Percentiles rank a stretch among this genome's conserved stretches.
These are phyloP conservation scores for Knipowitschia caucasica DNA, from an alignment of 2,797 vertebrate genomes.

Conservation along the genomic window DNA sequence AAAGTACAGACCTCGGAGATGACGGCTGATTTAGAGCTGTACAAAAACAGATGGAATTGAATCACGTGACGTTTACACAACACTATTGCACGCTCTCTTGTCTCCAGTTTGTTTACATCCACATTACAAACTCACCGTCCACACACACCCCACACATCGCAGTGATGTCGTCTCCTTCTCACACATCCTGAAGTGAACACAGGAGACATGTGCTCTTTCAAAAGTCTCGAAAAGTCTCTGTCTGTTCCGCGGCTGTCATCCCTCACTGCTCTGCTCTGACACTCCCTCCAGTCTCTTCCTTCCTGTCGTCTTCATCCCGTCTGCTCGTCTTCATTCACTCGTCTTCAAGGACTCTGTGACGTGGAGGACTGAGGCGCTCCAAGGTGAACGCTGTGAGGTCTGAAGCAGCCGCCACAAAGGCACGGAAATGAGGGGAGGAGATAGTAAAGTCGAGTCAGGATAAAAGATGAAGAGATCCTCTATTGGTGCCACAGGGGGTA, in stretches of 20 bases:
- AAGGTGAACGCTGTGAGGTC: constrained; percentile 22
- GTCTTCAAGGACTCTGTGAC: constrained; percentile 27
- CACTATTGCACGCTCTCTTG: too few relatives aligned
- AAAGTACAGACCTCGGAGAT: too few relatives aligned
- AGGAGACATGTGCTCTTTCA: not conserved
- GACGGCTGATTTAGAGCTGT: too few relatives aligned
- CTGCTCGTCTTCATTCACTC: constrained; percentile 17
- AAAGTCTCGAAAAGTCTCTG: constrained; percentile 19
- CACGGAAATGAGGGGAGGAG: too few relatives aligned
- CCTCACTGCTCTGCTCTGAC: constrained; percentile 30
- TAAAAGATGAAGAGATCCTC: too few relatives aligned
- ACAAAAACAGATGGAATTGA: too few relatives aligned
- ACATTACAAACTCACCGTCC: too few relatives aligned
- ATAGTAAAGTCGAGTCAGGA: too few relatives aligned
- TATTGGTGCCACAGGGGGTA: too few relatives aligned
- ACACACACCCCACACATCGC: not conserved
- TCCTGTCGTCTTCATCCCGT: constrained; percentile 6
- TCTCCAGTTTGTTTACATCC: too few relatives aligned
- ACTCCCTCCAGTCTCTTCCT: constrained; percentile 22
- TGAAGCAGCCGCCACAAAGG: too few relatives aligned
- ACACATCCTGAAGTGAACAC: not conserved
- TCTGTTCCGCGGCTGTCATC: constrained; percentile 13
- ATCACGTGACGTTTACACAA: too few relatives aligned
- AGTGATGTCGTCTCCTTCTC: constrained; percentile 6
- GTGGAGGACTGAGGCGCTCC: constrained; percentile 20